Conservation (phyloP, 2,113 vertebrate species). For the Strix aluco region DNA sequence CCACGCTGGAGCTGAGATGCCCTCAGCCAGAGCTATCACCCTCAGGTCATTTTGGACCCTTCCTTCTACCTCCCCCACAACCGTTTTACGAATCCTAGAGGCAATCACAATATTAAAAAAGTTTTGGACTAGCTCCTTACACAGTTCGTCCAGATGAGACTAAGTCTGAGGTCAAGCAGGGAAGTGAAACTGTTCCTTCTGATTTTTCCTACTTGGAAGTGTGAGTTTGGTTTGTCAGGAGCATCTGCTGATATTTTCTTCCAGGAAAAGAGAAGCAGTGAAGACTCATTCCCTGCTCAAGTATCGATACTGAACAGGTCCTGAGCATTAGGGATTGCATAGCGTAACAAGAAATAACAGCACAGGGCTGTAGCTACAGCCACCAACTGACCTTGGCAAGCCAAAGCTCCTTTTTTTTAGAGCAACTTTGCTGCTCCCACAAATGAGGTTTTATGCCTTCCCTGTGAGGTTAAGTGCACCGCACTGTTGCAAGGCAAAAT, state of each 20-base stretch:
- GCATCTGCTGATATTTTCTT: neutral
- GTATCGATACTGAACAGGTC: fast-evolving
- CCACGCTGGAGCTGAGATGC: fast-evolving
- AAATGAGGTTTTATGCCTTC: neutral
- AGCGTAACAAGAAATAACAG: neutral
- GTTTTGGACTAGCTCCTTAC: neutral
- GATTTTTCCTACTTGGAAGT: neutral
- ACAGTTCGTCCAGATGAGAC: neutral
- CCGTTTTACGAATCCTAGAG: neutral
- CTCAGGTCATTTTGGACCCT: neutral
- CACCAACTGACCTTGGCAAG: neutral
- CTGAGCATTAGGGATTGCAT: neutral
- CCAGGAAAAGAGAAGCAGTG: neutral
- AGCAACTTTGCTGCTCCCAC: neutral
- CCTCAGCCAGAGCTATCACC: neutral
- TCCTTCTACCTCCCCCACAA: neutral
- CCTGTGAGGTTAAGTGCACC: neutral
- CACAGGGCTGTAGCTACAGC: neutral
- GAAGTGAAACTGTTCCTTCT: neutral
- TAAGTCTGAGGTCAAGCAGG: neutral
- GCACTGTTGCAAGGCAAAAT: neutral
- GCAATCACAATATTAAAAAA: neutral
- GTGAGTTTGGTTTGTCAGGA: neutral
- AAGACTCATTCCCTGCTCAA: neutral
- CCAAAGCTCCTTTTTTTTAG: neutral